A percentile compares a stretch with the other conserved stretches of the same genome.
Evolutionary conservation across 2,797 vertebrate genomes (phyloP).

Genomic region (Sebastes oblongus): DNA sequence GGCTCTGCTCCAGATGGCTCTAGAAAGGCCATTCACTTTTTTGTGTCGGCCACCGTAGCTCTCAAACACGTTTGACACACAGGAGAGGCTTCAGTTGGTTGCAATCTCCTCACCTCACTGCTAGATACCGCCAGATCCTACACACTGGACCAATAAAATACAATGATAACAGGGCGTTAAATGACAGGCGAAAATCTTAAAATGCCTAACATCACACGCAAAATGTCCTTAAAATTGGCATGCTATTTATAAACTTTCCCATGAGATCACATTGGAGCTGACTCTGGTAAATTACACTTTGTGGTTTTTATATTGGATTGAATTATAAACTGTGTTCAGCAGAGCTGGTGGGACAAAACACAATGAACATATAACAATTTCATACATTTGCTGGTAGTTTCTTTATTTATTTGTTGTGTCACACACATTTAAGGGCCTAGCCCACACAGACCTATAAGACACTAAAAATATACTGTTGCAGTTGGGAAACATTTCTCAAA

Average conservation of each 20-base stretch:
- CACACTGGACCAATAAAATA: too few relatives aligned
- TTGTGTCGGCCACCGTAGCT: too few relatives aligned
- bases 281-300: not conserved
- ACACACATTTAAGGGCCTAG: not conserved
- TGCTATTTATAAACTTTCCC: not conserved
- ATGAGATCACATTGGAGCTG: not conserved
- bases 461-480: not conserved
- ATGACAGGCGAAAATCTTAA: too few relatives aligned
- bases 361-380: not conserved
- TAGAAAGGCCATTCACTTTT: too few relatives aligned
- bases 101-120: too few relatives aligned
- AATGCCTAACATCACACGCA: not conserved
- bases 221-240: not conserved
- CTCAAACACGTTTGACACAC: too few relatives aligned
- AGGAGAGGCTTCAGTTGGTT: too few relatives aligned
- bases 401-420: not conserved
- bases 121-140: too few relatives aligned
- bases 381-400: not conserved
- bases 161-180: too few relatives aligned
- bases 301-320: not conserved
- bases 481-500: not conserved
- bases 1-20: too few relatives aligned
- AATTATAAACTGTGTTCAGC: not conserved
- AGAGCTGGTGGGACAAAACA: not conserved
- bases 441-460: not conserved